These are phyloP conservation scores for Chaetorhynchus papuensis DNA, from an alignment of 2,113 vertebrate genomes.

Conservation along the genomic window DNA sequence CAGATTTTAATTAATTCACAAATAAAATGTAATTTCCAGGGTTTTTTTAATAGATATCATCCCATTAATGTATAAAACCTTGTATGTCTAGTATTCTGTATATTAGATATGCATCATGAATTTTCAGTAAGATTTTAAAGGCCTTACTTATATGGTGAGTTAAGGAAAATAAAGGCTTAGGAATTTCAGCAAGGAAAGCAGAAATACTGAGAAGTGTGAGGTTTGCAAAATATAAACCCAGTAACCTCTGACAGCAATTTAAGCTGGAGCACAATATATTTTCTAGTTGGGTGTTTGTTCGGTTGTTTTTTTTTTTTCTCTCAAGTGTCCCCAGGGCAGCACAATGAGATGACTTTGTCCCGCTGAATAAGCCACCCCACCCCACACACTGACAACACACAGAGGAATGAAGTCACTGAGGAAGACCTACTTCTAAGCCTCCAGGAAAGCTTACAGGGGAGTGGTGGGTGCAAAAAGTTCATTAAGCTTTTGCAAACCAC, in stretches of 20 bases:
- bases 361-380: rapidly evolving
- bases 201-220: not conserved
- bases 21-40: not conserved
- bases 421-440: not conserved
- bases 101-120: not conserved
- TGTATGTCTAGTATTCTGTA: not conserved
- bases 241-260: not conserved
- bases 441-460: not conserved
- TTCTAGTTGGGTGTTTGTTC: not conserved
- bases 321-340: not conserved
- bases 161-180: not conserved
- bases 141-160: not conserved
- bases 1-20: not conserved
- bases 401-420: not conserved
- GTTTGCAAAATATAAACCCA: not conserved
- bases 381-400: not conserved
- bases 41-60: not conserved
- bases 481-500: not conserved
- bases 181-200: not conserved
- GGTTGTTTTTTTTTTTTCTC: not conserved
- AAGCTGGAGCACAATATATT: not conserved
- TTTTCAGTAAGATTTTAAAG: not conserved
- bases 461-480: not conserved
- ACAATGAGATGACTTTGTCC: not conserved
- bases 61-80: not conserved